Base-by-base conservation (phyloP, 1,140 invertebrate species). In the Saccostrea echinata region DNA sequence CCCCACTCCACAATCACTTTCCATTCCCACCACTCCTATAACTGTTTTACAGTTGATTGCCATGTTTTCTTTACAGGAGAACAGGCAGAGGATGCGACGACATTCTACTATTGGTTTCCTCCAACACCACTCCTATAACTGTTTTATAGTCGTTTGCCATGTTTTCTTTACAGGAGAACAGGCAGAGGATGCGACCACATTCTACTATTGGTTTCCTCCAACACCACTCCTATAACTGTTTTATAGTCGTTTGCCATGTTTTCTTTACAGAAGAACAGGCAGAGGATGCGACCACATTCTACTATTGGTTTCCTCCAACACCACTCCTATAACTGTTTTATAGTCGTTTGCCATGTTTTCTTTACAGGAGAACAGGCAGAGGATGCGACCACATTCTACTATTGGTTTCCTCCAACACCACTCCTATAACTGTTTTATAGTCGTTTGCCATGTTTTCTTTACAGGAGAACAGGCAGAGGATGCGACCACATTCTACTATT, bases 31-130 rank as follows among this genome's bases (percentile, higher is more conserved):
- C 57, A 90, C 52, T 90, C 88, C 21, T 71, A 88, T 27, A 92
- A 90, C 43, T 43, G 82, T 90, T 90, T 64, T 11, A n/a, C 18
- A 18, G 24, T 64, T 64, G 57, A 21, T 64, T 64, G 21, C 18
- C 8, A 21, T 4, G 8, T n/a, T 21, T 80, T 43, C 1, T 43
- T 27, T 33, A 33, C 35, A 43, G 16, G 18, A 43, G n/a, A 21
- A 33, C 24, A 3, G 4, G n/a, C 76, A 89, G 85, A 82, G 89
- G 76, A 88, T 90, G n/a, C 33, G 93, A 35, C 93, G n/a, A n/a
- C n/a, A n/a, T 87, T 94, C 93, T n/a, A 93, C 93, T 12, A 89
- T 94, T 51, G 93, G 93, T 43, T 89, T 92, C 55, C 86, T 90
- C n/a, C 87, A 81, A 43, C 84, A 76, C 3, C 57, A 90, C 52